Conservation (phyloP, 2,113 vertebrate species). For the Sisor rabdophorus region DNA sequence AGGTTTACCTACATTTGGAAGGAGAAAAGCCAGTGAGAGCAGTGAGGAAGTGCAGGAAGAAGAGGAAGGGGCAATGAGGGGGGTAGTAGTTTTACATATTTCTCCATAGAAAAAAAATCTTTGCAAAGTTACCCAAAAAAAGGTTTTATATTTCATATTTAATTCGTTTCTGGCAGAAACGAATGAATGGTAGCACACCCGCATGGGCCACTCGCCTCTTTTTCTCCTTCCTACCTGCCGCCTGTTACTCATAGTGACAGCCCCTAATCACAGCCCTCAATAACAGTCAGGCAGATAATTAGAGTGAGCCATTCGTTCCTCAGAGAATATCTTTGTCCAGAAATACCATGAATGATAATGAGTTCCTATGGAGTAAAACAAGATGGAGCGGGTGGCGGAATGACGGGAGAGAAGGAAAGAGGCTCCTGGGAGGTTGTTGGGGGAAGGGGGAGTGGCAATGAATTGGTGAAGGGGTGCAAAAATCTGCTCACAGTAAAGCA, state of each 20-base stretch:
- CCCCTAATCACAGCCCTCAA: slow-evolving; percentile 59
- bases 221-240: slow-evolving; percentile 44
- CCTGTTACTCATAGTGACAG: slow-evolving; percentile 56
- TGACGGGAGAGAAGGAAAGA: neutral
- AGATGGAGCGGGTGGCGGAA: slow-evolving; percentile 7
- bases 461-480: slow-evolving; percentile 44
- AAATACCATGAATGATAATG: slow-evolving; percentile 54
- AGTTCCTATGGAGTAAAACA: slow-evolving; percentile 41
- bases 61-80: slow-evolving; percentile 21
- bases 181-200: slow-evolving; percentile 7
- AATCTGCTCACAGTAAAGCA: slow-evolving; percentile 43
- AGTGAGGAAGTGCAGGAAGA: slow-evolving; percentile 15
- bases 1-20: slow-evolving; percentile 59
- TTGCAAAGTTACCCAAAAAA: slow-evolving; percentile 4
- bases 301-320: slow-evolving; percentile 46
- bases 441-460: slow-evolving; percentile 38
- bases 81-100: slow-evolving; percentile 2
- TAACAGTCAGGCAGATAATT: slow-evolving; percentile 57
- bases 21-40: slow-evolving; percentile 40
- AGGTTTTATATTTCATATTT: slow-evolving; percentile 39
- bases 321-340: slow-evolving; percentile 56
- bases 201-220: slow-evolving; percentile 11
- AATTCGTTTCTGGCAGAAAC: slow-evolving; percentile 43
- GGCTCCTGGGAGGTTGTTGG: neutral
- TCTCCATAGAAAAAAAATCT: slow-evolving; percentile 7